Evolutionary conservation across 2,113 vertebrate species (phyloP).

Genomic region (Smithornis capensis): DNA sequence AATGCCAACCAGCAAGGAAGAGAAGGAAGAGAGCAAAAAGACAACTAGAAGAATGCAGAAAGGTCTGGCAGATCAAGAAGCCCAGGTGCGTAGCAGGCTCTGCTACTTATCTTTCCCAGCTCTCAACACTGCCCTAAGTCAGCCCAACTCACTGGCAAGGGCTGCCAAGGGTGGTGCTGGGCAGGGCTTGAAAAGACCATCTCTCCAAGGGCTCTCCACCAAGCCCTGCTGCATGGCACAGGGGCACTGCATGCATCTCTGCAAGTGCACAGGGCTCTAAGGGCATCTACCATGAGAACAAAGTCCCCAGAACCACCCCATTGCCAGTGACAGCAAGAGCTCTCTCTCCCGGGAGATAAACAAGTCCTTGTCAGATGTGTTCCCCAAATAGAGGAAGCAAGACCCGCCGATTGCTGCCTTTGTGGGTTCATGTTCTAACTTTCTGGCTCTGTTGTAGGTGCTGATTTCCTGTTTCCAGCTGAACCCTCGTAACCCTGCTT

Average conservation of each 20-base stretch:
- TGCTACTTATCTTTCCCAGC: background rate
- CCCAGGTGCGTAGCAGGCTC: background rate
- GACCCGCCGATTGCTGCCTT: background rate
- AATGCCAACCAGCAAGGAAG: background rate
- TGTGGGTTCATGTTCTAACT: background rate
- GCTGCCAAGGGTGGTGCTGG: background rate
- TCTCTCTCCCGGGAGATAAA: background rate
- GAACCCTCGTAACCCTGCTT: too few species aligned
- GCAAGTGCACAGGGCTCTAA: too few species aligned
- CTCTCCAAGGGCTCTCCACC: background rate
- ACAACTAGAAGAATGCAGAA: background rate
- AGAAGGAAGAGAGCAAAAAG: background rate
- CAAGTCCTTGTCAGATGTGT: background rate
- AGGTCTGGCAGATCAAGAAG: background rate
- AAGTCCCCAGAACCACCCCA: background rate
- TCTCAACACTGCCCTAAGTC: background rate
- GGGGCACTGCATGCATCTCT: background rate
- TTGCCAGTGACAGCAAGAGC: background rate
- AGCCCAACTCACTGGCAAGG: background rate
- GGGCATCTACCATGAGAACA: too few species aligned
- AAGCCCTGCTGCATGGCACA: background rate
- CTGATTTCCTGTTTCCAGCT: background rate
- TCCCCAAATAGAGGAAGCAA: background rate
- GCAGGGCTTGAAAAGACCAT: background rate
- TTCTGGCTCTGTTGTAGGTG: background rate